Evolutionary conservation across 2,888 invertebrate species (phyloP).

Genomic region (Callimorpha dominula): DNA sequence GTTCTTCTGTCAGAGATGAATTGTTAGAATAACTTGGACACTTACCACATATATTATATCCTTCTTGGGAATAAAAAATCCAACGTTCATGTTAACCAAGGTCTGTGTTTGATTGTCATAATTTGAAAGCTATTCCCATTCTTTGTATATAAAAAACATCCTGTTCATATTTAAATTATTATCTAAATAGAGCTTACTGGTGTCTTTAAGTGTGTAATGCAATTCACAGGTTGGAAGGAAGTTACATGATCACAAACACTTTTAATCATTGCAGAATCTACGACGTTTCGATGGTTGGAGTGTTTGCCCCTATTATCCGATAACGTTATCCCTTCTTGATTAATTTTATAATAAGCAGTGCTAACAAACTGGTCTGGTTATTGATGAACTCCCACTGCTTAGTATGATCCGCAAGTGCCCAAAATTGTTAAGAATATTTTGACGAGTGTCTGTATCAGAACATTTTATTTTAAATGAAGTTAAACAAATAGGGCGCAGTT

Average conservation of each 20-base stretch:
- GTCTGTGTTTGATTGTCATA: not conserved
- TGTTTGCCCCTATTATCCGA: not conserved
- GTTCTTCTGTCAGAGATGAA: not conserved
- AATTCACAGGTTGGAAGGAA: too few relatives aligned
- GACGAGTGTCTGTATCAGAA: not conserved
- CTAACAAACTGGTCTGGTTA: not conserved
- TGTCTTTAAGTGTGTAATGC: too few relatives aligned
- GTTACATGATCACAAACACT: too few relatives aligned
- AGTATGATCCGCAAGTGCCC: not conserved
- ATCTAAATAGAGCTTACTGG: too few relatives aligned
- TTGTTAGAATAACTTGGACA: not conserved
- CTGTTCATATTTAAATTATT: too few relatives aligned
- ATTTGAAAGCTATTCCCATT: too few relatives aligned
- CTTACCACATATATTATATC: not conserved
- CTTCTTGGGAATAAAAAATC: not conserved
- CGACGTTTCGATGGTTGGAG: too few relatives aligned
- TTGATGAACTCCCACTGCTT: slow-evolving; percentile 6
- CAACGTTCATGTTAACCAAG: not conserved
- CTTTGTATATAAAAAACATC: too few relatives aligned
- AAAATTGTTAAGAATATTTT: not conserved
- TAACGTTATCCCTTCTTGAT: not conserved
- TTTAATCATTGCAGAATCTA: too few relatives aligned
- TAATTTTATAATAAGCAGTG: not conserved
- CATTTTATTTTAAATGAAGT: not conserved
- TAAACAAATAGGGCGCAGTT: not conserved